A percentile compares a stretch with the other conserved stretches of the same genome.
Conservation (phyloP, 2,888 invertebrate genomes). For the Endotricha flammealis region DNA sequence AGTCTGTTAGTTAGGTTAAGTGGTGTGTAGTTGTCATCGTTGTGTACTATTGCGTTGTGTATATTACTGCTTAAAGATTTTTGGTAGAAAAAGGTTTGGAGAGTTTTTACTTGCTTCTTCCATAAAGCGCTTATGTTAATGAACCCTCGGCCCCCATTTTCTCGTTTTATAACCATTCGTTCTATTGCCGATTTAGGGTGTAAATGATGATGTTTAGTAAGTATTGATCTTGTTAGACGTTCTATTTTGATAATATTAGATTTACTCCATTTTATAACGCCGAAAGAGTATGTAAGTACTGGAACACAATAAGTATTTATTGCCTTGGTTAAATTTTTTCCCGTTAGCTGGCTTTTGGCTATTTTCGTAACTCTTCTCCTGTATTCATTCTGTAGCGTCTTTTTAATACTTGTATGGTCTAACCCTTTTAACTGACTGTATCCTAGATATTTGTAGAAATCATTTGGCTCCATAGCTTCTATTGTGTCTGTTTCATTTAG, state of each 20-base stretch:
- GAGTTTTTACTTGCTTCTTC: too few species aligned
- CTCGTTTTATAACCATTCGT: too few species aligned
- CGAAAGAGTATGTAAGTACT: neutral
- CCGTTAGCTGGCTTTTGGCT: neutral
- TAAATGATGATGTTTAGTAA: neutral
- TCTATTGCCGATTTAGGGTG: too few species aligned
- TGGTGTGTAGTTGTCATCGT: too few species aligned
- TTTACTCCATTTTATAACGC: neutral
- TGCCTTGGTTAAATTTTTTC: neutral
- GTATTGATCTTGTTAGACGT: neutral
- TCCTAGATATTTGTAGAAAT: neutral
- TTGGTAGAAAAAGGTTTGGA: neutral
- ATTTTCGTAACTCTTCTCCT: neutral
- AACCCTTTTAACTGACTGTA: neutral
- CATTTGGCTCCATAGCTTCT: neutral
- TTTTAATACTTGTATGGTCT: too few species aligned
- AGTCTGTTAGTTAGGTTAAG: neutral
- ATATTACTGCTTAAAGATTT: neutral
- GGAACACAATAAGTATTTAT: neutral
- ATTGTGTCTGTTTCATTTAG: neutral
- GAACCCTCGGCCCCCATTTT: too few species aligned
- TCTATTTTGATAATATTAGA: neutral
- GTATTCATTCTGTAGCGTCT: neutral
- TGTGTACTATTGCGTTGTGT: neutral
- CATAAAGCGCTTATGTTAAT: too few species aligned